These are phyloP conservation scores for Erythrolamprus reginae DNA, from an alignment of 2,113 vertebrate species.

Conservation along the genomic window DNA sequence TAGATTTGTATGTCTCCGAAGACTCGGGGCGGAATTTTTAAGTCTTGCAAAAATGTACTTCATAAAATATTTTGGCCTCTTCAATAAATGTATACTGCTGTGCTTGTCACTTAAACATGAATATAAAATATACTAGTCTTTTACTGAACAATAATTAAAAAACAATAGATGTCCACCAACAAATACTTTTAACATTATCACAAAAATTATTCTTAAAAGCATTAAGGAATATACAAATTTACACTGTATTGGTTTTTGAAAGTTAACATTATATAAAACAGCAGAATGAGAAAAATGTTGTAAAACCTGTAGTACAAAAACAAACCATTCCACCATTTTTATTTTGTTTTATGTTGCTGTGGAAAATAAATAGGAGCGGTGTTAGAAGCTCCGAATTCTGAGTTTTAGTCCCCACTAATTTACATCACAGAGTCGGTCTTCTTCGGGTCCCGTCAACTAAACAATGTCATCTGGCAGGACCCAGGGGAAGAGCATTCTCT, in stretches of 20 bases:
- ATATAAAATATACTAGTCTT: neutral
- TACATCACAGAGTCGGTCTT: too few relatives aligned
- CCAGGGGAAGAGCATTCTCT: too few relatives aligned
- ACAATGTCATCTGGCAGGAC: too few relatives aligned
- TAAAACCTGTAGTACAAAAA: neutral
- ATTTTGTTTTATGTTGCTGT: conserved; percentile 56
- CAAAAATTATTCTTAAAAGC: neutral
- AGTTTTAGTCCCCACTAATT: neutral
- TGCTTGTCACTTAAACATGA: neutral
- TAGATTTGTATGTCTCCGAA: too few relatives aligned
- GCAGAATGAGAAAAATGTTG: neutral
- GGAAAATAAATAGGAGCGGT: neutral
- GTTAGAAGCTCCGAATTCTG: neutral
- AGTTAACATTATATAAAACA: neutral
- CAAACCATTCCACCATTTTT: neutral
- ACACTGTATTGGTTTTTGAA: neutral
- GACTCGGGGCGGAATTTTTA: too few relatives aligned
- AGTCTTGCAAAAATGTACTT: neutral
- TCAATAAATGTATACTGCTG: neutral
- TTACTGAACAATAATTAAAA: neutral
- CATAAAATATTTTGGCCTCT: neutral
- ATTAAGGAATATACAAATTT: neutral
- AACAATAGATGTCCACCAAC: too few relatives aligned
- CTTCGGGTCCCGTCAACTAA: too few relatives aligned
- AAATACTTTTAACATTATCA: neutral